These are phyloP conservation scores for Scaptomyza parva DNA, from an alignment of 2,888 invertebrate genomes.

Conservation along the genomic window DNA sequence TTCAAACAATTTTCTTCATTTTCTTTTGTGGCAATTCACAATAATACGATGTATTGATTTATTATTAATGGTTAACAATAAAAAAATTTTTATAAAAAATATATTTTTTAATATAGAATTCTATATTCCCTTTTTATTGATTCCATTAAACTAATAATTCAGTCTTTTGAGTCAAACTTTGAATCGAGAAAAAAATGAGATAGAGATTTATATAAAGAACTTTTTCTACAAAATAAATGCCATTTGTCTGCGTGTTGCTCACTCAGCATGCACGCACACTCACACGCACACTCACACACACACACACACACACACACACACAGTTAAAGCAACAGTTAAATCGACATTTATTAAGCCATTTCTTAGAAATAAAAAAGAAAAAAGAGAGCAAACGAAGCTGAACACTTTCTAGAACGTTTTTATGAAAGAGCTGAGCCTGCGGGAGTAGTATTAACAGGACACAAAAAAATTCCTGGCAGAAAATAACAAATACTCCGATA, in stretches of 20 bases:
- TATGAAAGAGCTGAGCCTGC: slow-evolving; percentile 1
- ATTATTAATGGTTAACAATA: too few species aligned
- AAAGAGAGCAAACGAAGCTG: not conserved
- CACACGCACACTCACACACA: not conserved
- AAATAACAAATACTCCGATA: not conserved
- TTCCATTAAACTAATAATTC: too few species aligned
- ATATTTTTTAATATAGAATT: too few species aligned
- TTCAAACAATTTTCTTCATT: too few species aligned
- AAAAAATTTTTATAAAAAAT: too few species aligned
- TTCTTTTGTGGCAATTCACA: too few species aligned
- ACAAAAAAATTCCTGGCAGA: not conserved
- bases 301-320: not conserved
- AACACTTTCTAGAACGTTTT: not conserved
- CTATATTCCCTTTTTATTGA: too few species aligned
- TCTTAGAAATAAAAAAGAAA: not conserved
- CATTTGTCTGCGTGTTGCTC: not conserved
- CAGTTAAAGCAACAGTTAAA: not conserved
- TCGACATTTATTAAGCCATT: not conserved
- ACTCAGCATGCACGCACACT: not conserved
- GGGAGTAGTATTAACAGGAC: slow-evolving; percentile 8
- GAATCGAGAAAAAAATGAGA: too few species aligned
- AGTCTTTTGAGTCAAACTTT: too few species aligned
- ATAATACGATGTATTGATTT: too few species aligned
- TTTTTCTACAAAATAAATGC: too few species aligned
- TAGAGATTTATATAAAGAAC: too few species aligned